Conservation (phyloP, 2,888 invertebrate species). For the Dastarcus helophoroides region DNA sequence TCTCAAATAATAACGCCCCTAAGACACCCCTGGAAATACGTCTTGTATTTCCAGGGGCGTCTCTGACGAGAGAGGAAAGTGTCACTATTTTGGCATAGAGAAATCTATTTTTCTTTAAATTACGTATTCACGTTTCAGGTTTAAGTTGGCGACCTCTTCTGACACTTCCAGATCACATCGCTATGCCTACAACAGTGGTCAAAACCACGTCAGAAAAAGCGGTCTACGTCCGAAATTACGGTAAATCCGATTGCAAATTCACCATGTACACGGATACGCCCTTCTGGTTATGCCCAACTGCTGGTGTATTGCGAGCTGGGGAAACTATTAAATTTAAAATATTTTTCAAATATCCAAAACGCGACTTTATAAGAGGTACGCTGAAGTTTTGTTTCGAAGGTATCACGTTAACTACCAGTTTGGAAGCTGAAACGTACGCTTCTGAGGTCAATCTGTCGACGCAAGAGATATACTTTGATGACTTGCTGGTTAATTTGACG, state of each 20-base stretch:
- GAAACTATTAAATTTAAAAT: slow-evolving; percentile 41
- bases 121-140: slow-evolving; percentile 28
- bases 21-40: too few species aligned
- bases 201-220: slow-evolving; percentile 40
- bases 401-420: slow-evolving; percentile 39
- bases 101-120: slow-evolving; percentile 4
- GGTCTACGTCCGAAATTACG: slow-evolving; percentile 45
- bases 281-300: slow-evolving; percentile 43
- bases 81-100: neutral
- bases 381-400: slow-evolving; percentile 38
- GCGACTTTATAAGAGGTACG: slow-evolving; percentile 8
- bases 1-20: too few species aligned
- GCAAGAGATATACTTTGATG: slow-evolving; percentile 40
- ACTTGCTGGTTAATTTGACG: slow-evolving; percentile 48
- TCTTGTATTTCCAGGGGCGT: too few species aligned
- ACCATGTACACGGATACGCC: slow-evolving; percentile 35
- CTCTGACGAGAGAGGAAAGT: too few species aligned
- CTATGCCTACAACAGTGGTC: slow-evolving; percentile 41
- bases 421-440: slow-evolving; percentile 38
- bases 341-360: slow-evolving; percentile 41
- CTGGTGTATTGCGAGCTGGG: slow-evolving; percentile 39
- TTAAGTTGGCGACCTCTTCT: slow-evolving; percentile 46
- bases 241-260: slow-evolving; percentile 40
- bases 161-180: slow-evolving; percentile 47
- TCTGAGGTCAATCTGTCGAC: slow-evolving; percentile 43